A percentile compares a stretch with the other conserved stretches of the same genome.
phyloP scores from a whole-genome alignment of 2,888 invertebrate genomes.

The Selenia dentaria region DNA sequence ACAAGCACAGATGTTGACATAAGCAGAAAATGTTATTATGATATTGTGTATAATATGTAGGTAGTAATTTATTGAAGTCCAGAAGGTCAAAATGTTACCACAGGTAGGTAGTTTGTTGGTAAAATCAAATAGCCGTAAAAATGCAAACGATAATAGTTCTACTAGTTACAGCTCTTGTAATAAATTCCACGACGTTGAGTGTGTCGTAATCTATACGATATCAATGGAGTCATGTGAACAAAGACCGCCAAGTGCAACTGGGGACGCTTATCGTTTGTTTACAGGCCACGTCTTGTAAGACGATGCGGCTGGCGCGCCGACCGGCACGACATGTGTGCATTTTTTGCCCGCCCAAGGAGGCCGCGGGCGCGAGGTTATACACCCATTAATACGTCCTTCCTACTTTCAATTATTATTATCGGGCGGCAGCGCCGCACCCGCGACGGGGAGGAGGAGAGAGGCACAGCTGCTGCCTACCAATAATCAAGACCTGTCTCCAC shows the following conservation, averaged over 20 bases:
- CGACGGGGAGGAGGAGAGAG: conserved; percentile 84
- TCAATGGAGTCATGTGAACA: conserved; percentile 58
- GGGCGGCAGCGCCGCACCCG: conserved; percentile 81
- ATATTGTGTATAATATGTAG: too few species aligned
- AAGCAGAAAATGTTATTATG: too few species aligned
- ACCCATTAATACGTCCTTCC: conserved; percentile 85
- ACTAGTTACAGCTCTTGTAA: conserved; percentile 45
- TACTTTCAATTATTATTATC: conserved; percentile 85
- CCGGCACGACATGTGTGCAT: conserved; percentile 77
- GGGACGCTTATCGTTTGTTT: conserved; percentile 65
- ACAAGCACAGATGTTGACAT: too few species aligned
- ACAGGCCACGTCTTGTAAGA: conserved; percentile 55
- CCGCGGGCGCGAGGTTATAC: conserved; percentile 84
- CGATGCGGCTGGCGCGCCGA: conserved; percentile 56
- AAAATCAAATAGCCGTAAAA: neutral
- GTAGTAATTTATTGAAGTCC: too few species aligned
- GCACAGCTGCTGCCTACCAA: conserved; percentile 85
- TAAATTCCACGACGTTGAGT: conserved; percentile 53
- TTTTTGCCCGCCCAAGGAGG: conserved; percentile 85
- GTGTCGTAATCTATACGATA: conserved; percentile 52
- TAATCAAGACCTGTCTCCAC: conserved; percentile 79
- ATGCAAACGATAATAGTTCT: conserved; percentile 33
- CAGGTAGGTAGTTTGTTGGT: too few species aligned
- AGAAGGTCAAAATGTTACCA: too few species aligned
- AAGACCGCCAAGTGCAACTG: conserved; percentile 51